Percentiles rank a stretch among this genome's conserved stretches.
Evolutionary conservation across 2,113 vertebrate species (phyloP).

Genomic region (Oenanthe oenanthe): DNA sequence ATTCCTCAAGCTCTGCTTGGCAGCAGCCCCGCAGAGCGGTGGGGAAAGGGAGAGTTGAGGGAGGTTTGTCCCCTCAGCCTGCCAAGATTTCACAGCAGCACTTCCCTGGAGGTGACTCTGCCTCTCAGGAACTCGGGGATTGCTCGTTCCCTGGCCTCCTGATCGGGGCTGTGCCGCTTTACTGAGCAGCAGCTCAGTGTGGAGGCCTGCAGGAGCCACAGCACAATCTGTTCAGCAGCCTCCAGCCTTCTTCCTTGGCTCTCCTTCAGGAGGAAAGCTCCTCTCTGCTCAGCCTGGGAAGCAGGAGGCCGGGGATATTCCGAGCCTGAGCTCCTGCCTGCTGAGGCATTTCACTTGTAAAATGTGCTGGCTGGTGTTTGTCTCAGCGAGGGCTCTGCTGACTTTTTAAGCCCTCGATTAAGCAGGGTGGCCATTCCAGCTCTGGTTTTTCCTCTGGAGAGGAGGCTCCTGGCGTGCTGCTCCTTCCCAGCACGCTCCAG

Average conservation of each 20-base stretch:
- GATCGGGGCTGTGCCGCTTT: neutral
- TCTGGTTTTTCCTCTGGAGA: slow-evolving; percentile 27
- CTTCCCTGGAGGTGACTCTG: neutral
- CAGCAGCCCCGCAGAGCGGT: neutral
- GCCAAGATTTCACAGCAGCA: neutral
- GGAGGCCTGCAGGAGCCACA: neutral
- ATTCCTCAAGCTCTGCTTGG: slow-evolving; percentile 10
- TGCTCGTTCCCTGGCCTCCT: neutral
- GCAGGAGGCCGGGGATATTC: slow-evolving; percentile 11
- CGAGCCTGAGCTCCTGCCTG: slow-evolving; percentile 30
- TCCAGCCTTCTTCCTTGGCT: slow-evolving; percentile 42
- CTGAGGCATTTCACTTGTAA: slow-evolving; percentile 62
- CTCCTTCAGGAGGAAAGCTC: slow-evolving; percentile 58
- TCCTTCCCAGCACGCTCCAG: neutral
- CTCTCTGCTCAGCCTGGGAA: slow-evolving; percentile 3
- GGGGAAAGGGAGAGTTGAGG: neutral
- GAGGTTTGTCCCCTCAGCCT: neutral
- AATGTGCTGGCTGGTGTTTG: slow-evolving; percentile 51
- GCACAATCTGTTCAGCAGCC: slow-evolving; percentile 45
- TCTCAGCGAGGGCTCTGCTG: neutral
- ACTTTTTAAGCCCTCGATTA: slow-evolving; percentile 11
- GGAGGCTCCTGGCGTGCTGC: neutral
- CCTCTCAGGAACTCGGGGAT: neutral
- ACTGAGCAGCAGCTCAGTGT: neutral
- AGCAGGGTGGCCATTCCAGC: neutral